Evolutionary conservation across 2,888 invertebrate genomes (phyloP), one percentile per base, ranked within the genome.

Genomic region (Bembecia ichneumoniformis): DNA sequence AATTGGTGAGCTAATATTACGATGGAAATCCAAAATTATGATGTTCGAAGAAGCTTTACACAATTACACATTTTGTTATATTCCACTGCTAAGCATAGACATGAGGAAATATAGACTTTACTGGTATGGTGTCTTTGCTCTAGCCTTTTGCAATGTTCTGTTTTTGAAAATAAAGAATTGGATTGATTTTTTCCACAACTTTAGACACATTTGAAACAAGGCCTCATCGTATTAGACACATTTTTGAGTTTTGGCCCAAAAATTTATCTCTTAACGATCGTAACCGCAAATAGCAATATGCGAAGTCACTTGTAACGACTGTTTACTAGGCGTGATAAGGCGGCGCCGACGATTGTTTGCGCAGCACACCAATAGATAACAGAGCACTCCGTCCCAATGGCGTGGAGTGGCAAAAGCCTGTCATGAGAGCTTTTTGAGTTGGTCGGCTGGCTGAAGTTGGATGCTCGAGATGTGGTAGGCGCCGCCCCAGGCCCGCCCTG

Each of bases 401-500:
- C 64, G 63, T 60, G 57, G 72, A 74, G 77, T 77, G 81, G 82
- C 84, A 82, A 84, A 83, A 83, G 83, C 79, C 68, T 70, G 74
- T 71, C 73, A 71, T 68, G 68, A 77, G 74, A 76, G 71, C 73
- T 78, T 72, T 71, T 74, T 58, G 64, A 74, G 66, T 66, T 62
- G 56, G 69, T 54, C 66, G 74, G 68, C 53, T 73, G 67, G 66
- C 62, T 60, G 55, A 59, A 57, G 58, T 57, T 57, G 58, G 60
- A 62, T 64, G 67, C 61, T 68, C 58, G 66, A 66, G 61, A 61
- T 61, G 64, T 57, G 62, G 53, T 65, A 63, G 83, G 79, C 82
- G 84, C 86, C 83, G 79, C 83, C 83, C 77, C 64, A 56, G 65
- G 61, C 64, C 83, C 83, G 83, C 83, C 83, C 78, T 77, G 86